These are phyloP conservation scores for Sorex maritimensis DNA, from an alignment of 2,797 vertebrate species.

Conservation along the genomic window DNA sequence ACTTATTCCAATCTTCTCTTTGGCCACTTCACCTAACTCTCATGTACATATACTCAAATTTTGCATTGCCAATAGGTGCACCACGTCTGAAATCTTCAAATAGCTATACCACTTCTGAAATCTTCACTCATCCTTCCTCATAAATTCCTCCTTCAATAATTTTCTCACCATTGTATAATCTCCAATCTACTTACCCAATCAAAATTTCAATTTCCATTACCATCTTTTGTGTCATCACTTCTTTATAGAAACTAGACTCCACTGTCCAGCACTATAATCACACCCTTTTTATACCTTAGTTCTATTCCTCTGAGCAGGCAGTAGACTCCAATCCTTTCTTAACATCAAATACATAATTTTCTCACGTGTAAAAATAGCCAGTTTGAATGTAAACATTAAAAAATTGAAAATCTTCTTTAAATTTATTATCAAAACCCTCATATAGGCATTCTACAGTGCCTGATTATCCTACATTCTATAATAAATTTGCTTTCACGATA, in stretches of 20 bases:
- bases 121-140: neutral
- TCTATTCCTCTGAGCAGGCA: neutral
- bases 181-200: neutral
- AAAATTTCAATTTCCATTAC: conserved; percentile 24
- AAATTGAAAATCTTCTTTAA: neutral
- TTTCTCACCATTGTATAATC: neutral
- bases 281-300: neutral
- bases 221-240: conserved; percentile 16
- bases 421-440: neutral
- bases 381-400: too few species aligned
- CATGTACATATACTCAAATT: neutral
- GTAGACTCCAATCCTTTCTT: neutral
- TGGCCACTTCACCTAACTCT: neutral
- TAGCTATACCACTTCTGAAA: neutral
- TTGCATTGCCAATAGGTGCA: neutral
- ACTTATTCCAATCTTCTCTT: neutral
- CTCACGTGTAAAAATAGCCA: neutral
- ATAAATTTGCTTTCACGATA: neutral
- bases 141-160: neutral
- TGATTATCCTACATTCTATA: neutral
- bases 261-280: neutral
- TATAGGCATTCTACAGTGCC: neutral
- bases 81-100: too few species aligned
- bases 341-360: neutral
- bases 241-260: conserved; percentile 1